Base-by-base conservation (phyloP, 37 sponge, comb jelly and placozoan genomes). In the Chondrosia reniformis region DNA sequence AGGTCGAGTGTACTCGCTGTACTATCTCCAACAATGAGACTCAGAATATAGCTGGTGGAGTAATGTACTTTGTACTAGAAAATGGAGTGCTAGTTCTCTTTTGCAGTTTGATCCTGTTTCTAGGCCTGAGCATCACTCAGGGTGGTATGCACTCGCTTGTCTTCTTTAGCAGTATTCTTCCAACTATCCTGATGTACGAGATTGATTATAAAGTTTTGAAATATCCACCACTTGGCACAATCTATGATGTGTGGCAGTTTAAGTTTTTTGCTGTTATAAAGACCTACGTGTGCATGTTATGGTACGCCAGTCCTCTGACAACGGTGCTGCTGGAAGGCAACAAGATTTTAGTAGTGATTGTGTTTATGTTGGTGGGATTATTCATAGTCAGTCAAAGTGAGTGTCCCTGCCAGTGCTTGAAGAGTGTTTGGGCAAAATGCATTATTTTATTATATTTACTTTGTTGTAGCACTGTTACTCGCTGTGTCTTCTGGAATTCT, bases 191-290 rank as follows among this genome's bases (percentile, higher is more conserved):
- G 5, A 22, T 27, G 49, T 38, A 66, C 45, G 45, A 64, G 21
- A 38, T 40, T 42, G 78, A 42, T 24, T 38, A 24, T 17, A 12
- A 43, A 30, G 34, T 32, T 27, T 27, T 44, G 45, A 24, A 44
- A 10, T 27, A 22, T 22, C 55, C 76, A 2, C 55, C 55, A 27
- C 12, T 41, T 27, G 64, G 45, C n/a, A 0, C 52, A 36, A 32
- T 55, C 2, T 88, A 88, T 36, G 56, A 45, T 17, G 59, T 88
- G 37, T 83, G 84, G 89, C 83, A 88, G n/a, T 34, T 88, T 71
- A 79, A 88, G 45, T 76, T 88, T 55, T 80, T 88, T n/a, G n/a
- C 33, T 3, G 0, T 24, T 24, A 3, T 57, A 22, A 46, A 75
- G 24, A 81, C 73, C 21, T 40, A 44, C 12, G 31, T 78, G 9